phyloP scores from a whole-genome alignment of 2,888 invertebrate species.

The Pristionchus arcanus region DNA sequence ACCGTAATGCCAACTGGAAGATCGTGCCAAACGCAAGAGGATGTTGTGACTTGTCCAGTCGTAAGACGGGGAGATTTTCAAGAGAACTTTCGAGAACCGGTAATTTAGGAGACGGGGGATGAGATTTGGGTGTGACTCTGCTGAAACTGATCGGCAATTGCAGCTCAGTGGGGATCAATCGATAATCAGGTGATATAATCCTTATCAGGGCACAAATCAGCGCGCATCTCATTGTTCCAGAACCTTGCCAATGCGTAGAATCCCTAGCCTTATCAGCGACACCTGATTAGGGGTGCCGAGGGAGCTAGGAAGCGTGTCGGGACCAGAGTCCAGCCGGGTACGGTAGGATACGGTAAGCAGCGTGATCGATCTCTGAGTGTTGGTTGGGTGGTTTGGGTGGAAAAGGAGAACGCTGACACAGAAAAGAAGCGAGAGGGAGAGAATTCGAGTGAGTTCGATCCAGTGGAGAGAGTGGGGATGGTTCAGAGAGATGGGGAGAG shows the following conservation, averaged over 20 bases:
- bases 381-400: conserved; percentile 28
- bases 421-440: background rate
- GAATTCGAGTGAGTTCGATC: conserved; percentile 36
- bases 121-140: conserved; percentile 35
- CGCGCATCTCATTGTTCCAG: conserved; percentile 1
- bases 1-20: background rate
- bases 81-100: conserved; percentile 39
- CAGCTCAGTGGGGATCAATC: background rate
- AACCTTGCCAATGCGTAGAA: background rate
- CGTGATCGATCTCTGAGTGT: conserved; percentile 2
- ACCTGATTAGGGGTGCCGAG: background rate
- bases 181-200: background rate
- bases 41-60: background rate
- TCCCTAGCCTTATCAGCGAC: background rate
- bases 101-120: background rate
- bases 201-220: background rate
- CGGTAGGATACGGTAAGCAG: background rate
- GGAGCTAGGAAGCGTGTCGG: background rate
- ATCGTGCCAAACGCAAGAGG: background rate
- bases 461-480: background rate
- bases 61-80: background rate
- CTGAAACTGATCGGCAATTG: background rate
- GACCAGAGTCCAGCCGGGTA: background rate
- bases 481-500: conserved; percentile 5
- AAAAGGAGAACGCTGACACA: conserved; percentile 49